phyloP scores from a whole-genome alignment of 2,113 vertebrate genomes.

The Centropristis striata region DNA sequence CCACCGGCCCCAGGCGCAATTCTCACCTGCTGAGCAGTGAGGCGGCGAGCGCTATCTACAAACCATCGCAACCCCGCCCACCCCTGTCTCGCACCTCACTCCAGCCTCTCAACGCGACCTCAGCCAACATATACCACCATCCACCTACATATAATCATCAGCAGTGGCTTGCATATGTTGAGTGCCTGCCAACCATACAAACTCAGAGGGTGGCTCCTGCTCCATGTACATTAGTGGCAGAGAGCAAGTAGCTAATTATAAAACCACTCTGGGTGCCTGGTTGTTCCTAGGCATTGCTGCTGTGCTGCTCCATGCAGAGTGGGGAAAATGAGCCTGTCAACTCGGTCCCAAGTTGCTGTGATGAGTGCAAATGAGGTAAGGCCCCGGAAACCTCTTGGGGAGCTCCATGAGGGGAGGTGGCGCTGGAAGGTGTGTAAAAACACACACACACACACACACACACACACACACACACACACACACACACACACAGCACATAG shows the following conservation, averaged over 20 bases:
- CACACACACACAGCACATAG: slow-evolving; percentile 20
- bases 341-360: slow-evolving; percentile 74
- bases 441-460: slow-evolving; percentile 26
- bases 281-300: slow-evolving; percentile 68
- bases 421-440: slow-evolving; percentile 67
- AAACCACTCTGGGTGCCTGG: slow-evolving; percentile 75
- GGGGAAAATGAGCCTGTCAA: slow-evolving; percentile 84
- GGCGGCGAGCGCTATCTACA: slow-evolving; percentile 46
- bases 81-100: slow-evolving; percentile 48
- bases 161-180: slow-evolving; percentile 37
- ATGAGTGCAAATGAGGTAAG: slow-evolving; percentile 86
- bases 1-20: slow-evolving; percentile 72
- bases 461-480: background rate
- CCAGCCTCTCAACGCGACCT: slow-evolving; percentile 40
- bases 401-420: slow-evolving; percentile 57
- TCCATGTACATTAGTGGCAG: slow-evolving; percentile 68
- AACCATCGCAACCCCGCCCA: slow-evolving; percentile 16
- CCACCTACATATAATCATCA: slow-evolving; percentile 68
- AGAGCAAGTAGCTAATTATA: slow-evolving; percentile 85
- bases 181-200: slow-evolving; percentile 43
- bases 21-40: slow-evolving; percentile 80
- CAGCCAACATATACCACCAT: slow-evolving; percentile 37
- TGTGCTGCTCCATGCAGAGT: slow-evolving; percentile 77
- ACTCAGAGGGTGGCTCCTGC: slow-evolving; percentile 50
- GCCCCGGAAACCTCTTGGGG: slow-evolving; percentile 70